These are phyloP conservation scores for Typhlomys cinereus DNA, from an alignment of 2,113 vertebrate genomes.

Conservation along the genomic window DNA sequence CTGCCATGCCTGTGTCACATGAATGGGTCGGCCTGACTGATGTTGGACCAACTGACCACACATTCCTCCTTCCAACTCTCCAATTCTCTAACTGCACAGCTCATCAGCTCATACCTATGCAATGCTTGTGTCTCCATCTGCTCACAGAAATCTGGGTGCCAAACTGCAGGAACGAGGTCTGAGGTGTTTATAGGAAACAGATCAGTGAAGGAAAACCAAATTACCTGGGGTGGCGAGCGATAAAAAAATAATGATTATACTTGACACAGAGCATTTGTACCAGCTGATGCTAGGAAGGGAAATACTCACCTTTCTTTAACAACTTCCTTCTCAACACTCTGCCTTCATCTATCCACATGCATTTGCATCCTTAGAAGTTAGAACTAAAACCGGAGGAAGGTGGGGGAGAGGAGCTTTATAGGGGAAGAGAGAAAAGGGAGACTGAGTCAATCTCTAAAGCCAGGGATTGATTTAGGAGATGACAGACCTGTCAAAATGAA, in stretches of 20 bases:
- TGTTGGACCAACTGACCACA: background rate
- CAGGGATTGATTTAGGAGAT: background rate
- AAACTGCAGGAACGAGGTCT: background rate
- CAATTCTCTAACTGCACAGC: background rate
- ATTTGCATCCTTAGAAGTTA: background rate
- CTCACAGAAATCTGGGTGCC: background rate
- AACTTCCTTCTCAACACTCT: background rate
- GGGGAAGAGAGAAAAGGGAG: background rate
- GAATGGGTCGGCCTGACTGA: background rate
- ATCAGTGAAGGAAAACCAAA: slow-evolving; percentile 4
- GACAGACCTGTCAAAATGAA: background rate
- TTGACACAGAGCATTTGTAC: background rate
- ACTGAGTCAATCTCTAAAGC: background rate
- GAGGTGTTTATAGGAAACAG: slow-evolving; percentile 1
- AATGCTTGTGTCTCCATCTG: background rate
- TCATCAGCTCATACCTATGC: background rate
- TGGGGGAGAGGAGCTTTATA: background rate
- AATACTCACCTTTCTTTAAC: background rate
- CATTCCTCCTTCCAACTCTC: background rate
- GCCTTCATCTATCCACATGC: background rate
- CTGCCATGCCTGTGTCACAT: background rate
- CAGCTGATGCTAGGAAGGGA: background rate
- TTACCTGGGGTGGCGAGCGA: background rate
- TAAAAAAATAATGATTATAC: slow-evolving; percentile 28
- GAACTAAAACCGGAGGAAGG: background rate